Evolutionary conservation across 2,797 vertebrate species (phyloP), one percentile per base, ranked within the genome.

Genomic region (Clarias fuscus): DNA sequence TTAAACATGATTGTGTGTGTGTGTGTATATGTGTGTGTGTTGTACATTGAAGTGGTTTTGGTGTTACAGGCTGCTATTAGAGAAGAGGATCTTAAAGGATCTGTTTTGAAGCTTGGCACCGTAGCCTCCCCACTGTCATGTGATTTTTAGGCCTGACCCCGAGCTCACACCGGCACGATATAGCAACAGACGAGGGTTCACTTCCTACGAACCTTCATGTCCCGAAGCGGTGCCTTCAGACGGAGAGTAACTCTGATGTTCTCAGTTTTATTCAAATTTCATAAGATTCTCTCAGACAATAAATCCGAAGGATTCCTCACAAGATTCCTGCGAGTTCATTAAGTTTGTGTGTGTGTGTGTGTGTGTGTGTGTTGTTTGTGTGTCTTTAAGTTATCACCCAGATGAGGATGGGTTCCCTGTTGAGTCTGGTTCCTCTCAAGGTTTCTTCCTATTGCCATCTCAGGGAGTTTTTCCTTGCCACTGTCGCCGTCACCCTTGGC

Each of bases 51-150:
- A 27, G 73, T 76, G 73, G 73, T 58, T 56, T 76, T 58, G 53
- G n/a, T 76, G 48, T 58, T 76, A 30, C 73, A 76, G 73, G 73
- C 48, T 76, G 73, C 53, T 76, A 15, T 53, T 84, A 20, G 83
- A 76, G 15, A 27, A 76, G 24, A 27, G 10, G 27, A 53, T 77
- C 27, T 30, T n/a, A 17, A 53, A 75, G 43, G 72, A 56, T 30
- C 71, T 48, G 71, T 73, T 43, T 73, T 73, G 14, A 13, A 24
- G 71, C 37, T n/a, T 11, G 40, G 40, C 37, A 13, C 4, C 2
- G 71, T n/a, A 48, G 71, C 11, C 1, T 24, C 33, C 37, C 68
- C 20, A 4, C 7, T 13, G 20, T 24, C 20, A 2, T 13, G 5
- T 7, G 71, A 53, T 17, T 17, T 10, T 48, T 24, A 3, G 40